phyloP scores from a whole-genome alignment of 2,797 vertebrate species.

The Toxotes lorentzi region DNA sequence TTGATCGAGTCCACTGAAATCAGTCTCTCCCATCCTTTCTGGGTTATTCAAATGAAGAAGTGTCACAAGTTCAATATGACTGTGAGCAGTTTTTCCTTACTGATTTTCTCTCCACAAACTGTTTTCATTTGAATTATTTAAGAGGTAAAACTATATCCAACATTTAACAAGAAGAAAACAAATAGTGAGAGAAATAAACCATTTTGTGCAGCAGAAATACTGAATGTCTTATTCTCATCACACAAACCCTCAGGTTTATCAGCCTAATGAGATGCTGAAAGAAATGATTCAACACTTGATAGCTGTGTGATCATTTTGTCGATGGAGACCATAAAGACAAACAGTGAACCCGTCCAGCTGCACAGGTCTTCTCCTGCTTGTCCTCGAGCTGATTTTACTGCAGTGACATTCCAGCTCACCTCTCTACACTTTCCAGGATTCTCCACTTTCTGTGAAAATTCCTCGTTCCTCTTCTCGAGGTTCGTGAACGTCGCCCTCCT shows the following conservation, averaged over 20 bases:
- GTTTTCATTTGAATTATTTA: not conserved
- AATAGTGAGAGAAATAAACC: not conserved
- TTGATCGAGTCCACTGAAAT: not conserved
- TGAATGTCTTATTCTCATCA: not conserved
- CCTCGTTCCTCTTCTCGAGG: conserved; percentile 29
- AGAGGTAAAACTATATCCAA: not conserved
- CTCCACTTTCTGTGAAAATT: conserved; percentile 51
- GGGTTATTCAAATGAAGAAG: not conserved
- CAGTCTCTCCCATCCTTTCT: not conserved
- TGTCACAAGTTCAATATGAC: not conserved
- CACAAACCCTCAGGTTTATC: not conserved
- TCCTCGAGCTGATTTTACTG: conserved; percentile 7
- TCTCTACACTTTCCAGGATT: conserved; percentile 36
- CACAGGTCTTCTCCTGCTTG: not conserved
- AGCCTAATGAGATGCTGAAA: not conserved
- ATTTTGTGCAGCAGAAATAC: not conserved
- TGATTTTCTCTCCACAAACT: not conserved
- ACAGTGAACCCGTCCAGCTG: not conserved
- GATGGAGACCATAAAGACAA: not conserved
- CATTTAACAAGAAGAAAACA: not conserved
- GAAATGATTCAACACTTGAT: too few species aligned
- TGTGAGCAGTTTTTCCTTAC: not conserved
- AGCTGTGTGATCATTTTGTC: not conserved
- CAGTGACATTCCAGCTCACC: not conserved
- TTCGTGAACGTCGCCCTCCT: conserved; percentile 47